Percentiles rank a stretch among this genome's conserved stretches.
Evolutionary conservation across 2,888 invertebrate species (phyloP).

Genomic region (Portevinia maculata): DNA sequence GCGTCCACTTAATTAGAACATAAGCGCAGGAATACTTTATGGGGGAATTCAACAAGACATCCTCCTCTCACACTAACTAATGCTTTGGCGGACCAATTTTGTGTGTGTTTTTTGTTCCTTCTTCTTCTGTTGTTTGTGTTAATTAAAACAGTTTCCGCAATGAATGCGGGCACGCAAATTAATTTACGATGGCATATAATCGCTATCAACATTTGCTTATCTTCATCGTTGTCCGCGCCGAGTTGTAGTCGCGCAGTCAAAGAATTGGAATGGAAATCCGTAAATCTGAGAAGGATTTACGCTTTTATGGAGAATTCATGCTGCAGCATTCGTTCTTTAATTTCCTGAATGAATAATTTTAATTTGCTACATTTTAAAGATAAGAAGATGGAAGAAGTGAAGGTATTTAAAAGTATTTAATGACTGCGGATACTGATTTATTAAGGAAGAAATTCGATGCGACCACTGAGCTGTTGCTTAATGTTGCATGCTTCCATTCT

Average conservation of each 20-base stretch:
- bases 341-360: slow-evolving; percentile 53
- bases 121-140: slow-evolving; percentile 57
- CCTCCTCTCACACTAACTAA: slow-evolving; percentile 14
- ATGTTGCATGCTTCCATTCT: no score
- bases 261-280: slow-evolving; percentile 18
- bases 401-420: slow-evolving; percentile 25
- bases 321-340: slow-evolving; percentile 27
- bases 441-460: no score
- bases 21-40: slow-evolving; percentile 65
- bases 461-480: no score
- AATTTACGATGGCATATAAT: slow-evolving; percentile 76
- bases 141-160: slow-evolving; percentile 76
- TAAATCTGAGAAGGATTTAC: slow-evolving; percentile 30
- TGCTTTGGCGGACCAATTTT: slow-evolving; percentile 4
- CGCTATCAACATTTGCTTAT: slow-evolving; percentile 67
- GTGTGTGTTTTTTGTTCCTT: not conserved
- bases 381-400: slow-evolving; percentile 19
- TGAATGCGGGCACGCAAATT: slow-evolving; percentile 75
- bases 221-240: slow-evolving; percentile 41
- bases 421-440: not conserved
- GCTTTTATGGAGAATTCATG: slow-evolving; percentile 22
- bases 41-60: slow-evolving; percentile 12
- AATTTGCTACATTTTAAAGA: slow-evolving; percentile 35
- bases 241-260: slow-evolving; percentile 17
- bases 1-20: slow-evolving; percentile 60